phyloP scores from a whole-genome alignment of 2,797 vertebrate species.

The Pteropus rufus region DNA sequence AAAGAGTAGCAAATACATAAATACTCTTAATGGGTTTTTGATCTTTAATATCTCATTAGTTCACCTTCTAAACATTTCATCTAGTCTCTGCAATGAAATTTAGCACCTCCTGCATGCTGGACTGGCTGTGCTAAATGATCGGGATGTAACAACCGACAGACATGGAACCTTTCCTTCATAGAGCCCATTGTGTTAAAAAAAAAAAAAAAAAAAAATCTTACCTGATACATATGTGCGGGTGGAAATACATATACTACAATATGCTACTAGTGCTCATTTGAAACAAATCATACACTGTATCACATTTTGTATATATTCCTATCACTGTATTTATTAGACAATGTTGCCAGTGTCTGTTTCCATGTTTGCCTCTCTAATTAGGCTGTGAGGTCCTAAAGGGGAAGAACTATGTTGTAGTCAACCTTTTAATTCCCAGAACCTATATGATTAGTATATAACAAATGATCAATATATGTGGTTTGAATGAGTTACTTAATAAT shows the following conservation, averaged over 20 bases:
- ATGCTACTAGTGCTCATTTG: background rate
- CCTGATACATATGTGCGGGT: background rate
- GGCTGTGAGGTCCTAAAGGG: background rate
- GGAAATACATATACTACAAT: too few relatives aligned
- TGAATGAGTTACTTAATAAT: background rate
- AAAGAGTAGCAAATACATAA: slow-evolving; percentile 57
- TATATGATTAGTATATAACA: background rate
- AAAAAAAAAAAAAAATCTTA: background rate
- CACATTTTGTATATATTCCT: background rate
- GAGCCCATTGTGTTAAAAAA: background rate
- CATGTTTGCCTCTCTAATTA: background rate
- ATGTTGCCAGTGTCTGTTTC: background rate
- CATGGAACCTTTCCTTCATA: background rate
- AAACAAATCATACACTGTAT: background rate
- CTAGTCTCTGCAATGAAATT: slow-evolving; percentile 23
- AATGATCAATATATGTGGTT: background rate
- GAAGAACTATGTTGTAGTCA: background rate
- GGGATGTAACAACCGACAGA: background rate
- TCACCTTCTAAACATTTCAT: background rate
- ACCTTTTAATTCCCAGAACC: background rate
- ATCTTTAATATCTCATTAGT: slow-evolving; percentile 41
- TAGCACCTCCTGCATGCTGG: background rate
- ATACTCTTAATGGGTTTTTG: slow-evolving; percentile 73
- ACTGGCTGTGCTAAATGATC: background rate
- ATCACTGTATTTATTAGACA: slow-evolving; percentile 39